Conservation (phyloP, 2,888 invertebrate species). For the Tipula unca region DNA sequence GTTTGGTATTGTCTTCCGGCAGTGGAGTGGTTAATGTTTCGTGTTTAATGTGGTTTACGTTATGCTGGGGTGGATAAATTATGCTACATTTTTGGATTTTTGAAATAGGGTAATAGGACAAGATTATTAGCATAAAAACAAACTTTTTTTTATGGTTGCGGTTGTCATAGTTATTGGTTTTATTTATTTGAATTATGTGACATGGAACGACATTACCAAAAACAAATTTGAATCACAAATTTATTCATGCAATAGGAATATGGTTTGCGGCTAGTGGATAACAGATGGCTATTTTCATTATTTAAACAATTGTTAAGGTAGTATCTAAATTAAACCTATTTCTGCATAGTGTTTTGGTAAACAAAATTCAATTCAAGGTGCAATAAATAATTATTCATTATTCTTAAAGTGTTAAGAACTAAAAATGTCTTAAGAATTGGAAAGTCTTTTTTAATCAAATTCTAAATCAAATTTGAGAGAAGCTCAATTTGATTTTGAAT, state of each 20-base stretch:
- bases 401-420: too few species aligned
- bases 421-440: too few species aligned
- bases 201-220: neutral
- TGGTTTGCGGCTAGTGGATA: neutral
- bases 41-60: neutral
- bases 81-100: neutral
- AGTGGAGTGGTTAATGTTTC: neutral
- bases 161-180: neutral
- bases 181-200: neutral
- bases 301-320: neutral
- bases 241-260: neutral
- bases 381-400: too few species aligned
- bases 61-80: neutral
- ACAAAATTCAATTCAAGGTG: too few species aligned
- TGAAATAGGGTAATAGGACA: neutral
- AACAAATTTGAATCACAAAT: neutral
- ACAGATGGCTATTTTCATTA: neutral
- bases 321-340: neutral
- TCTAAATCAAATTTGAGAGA: too few species aligned
- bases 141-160: neutral
- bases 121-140: neutral
- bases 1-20: neutral
- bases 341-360: too few species aligned
- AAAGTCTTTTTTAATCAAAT: too few species aligned
- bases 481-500: too few species aligned